phyloP scores from a whole-genome alignment of 2,797 vertebrate genomes.

The Paedocypris micromegethes region DNA sequence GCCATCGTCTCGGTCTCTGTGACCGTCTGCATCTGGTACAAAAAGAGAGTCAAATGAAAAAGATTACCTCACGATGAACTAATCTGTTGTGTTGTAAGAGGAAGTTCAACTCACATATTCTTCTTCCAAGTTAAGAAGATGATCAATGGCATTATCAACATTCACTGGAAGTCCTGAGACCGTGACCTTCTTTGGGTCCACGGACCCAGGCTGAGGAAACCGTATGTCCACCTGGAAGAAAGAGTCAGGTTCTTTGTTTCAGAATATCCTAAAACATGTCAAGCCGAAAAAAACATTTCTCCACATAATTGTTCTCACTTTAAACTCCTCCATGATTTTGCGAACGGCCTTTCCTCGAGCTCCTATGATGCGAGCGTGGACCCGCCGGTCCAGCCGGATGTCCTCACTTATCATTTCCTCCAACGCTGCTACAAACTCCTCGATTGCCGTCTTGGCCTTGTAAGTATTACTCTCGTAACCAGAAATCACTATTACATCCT shows the following conservation, averaged over 20 bases:
- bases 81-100: neutral
- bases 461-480: constrained; percentile 72
- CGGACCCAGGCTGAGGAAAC: constrained; percentile 71
- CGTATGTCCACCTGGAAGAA: constrained; percentile 70
- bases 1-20: constrained; percentile 78
- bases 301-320: constrained; percentile 50
- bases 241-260: neutral
- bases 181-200: constrained; percentile 70
- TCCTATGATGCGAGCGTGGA: constrained; percentile 74
- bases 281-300: no score
- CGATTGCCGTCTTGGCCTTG: constrained; percentile 64
- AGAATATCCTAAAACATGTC: no score
- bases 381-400: constrained; percentile 67
- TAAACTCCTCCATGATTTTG: constrained; percentile 78
- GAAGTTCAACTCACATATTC: constrained; percentile 70
- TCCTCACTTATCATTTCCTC: constrained; percentile 76
- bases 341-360: constrained; percentile 72
- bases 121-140: constrained; percentile 77
- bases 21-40: constrained; percentile 73
- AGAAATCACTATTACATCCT: constrained; percentile 72
- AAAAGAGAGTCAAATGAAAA: neutral
- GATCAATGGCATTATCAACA: constrained; percentile 72
- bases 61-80: no score
- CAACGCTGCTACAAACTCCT: constrained; percentile 69
- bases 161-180: constrained; percentile 73